Conservation (phyloP, 2,113 vertebrate genomes). For the Muntiacus muntjak region DNA sequence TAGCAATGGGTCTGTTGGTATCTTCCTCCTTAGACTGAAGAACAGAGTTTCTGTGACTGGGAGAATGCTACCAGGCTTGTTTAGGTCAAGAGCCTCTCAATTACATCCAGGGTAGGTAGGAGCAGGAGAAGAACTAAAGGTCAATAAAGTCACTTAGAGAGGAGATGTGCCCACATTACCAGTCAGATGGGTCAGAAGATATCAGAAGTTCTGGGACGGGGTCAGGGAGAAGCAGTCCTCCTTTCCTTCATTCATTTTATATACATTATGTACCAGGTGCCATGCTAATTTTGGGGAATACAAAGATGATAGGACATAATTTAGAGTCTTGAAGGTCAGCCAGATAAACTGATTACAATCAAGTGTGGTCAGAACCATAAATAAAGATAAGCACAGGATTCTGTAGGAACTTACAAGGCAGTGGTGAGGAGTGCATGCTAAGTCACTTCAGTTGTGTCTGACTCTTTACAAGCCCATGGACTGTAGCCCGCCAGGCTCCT, state of each 20-base stretch:
- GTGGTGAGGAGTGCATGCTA: neutral
- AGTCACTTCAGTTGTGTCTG: neutral
- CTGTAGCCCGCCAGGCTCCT: no score
- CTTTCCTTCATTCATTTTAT: neutral
- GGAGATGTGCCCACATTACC: neutral
- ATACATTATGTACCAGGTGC: neutral
- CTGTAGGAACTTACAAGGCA: neutral
- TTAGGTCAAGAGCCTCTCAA: neutral
- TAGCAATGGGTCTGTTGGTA: neutral
- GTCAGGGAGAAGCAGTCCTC: neutral
- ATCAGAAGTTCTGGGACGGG: neutral
- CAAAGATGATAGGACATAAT: neutral
- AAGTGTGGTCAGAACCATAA: neutral
- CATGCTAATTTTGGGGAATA: neutral
- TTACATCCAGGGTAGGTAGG: neutral
- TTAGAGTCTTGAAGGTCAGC: neutral
- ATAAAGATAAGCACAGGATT: neutral
- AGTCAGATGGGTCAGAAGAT: neutral
- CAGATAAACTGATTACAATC: neutral
- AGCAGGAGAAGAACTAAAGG: neutral
- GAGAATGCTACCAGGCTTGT: neutral
- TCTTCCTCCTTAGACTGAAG: neutral
- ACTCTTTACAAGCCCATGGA: no score
- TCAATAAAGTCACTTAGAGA: neutral
- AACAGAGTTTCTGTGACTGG: neutral